phyloP scores from a whole-genome alignment of 2,888 invertebrate species.

The Parascotia fuliginaria region DNA sequence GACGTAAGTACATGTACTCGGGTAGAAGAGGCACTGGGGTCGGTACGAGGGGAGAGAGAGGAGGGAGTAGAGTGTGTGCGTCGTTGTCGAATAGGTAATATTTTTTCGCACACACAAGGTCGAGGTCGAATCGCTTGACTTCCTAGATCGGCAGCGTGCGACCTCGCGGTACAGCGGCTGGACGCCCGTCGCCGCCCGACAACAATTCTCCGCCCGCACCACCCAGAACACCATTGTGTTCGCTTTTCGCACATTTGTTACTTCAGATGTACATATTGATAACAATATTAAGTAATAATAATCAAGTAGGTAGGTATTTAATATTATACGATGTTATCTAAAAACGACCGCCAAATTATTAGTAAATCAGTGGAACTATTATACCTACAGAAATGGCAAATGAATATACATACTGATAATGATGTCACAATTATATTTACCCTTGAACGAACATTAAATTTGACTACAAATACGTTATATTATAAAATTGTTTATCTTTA shows the following conservation, averaged over 20 bases:
- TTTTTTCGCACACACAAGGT: conserved; percentile 82
- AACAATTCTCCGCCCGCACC: conserved; percentile 21
- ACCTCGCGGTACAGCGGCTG: conserved; percentile 50
- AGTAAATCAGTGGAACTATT: too few species aligned
- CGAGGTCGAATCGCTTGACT: conserved; percentile 81
- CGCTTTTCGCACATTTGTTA: neutral
- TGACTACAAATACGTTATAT: conserved; percentile 25
- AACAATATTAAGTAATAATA: neutral
- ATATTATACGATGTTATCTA: too few species aligned
- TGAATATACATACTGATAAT: neutral
- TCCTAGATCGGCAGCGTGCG: conserved; percentile 73
- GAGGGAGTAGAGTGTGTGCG: conserved; percentile 51
- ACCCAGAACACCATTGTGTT: conserved; percentile 10
- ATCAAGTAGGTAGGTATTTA: too few species aligned
- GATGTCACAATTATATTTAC: conserved; percentile 29
- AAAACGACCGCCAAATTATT: too few species aligned
- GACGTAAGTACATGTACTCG: conserved; percentile 8
- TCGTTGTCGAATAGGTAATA: conserved; percentile 71
- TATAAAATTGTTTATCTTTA: conserved; percentile 45
- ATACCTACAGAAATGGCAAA: neutral
- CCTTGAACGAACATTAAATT: conserved; percentile 30
- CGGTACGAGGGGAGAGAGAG: conserved; percentile 29
- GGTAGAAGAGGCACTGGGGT: conserved; percentile 31
- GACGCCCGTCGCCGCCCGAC: conserved; percentile 39
- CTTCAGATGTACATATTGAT: neutral